Evolutionary conservation across 1,140 invertebrate genomes (phyloP).

Genomic region (Sycobia sp.): DNA sequence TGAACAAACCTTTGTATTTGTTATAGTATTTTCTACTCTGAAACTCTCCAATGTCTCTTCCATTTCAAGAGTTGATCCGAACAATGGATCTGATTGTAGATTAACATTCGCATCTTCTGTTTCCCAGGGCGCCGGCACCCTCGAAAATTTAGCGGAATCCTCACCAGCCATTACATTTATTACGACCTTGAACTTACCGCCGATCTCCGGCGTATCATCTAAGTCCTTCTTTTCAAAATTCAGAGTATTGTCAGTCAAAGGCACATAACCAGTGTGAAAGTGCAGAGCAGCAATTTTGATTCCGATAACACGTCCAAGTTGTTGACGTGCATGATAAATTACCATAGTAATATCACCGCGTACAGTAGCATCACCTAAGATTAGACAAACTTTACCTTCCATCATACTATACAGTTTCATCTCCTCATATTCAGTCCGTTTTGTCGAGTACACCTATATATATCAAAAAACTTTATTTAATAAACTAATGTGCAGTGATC

Average conservation of each 20-base stretch:
- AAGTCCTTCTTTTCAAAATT: slow-evolving; percentile 79
- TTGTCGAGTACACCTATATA: slow-evolving; percentile 71
- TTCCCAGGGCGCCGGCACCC: slow-evolving; percentile 77
- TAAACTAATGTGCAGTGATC: no score
- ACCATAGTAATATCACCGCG: slow-evolving; percentile 84
- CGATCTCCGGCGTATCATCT: slow-evolving; percentile 77
- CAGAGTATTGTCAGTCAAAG: slow-evolving; percentile 73
- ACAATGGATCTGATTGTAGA: slow-evolving; percentile 68
- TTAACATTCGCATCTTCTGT: slow-evolving; percentile 55
- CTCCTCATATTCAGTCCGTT: slow-evolving; percentile 85
- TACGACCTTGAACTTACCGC: slow-evolving; percentile 73
- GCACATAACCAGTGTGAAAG: slow-evolving; percentile 87
- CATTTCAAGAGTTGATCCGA: slow-evolving; percentile 81
- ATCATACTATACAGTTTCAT: slow-evolving; percentile 80
- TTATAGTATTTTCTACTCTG: slow-evolving; percentile 54
- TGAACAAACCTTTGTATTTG: no score
- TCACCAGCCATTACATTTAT: slow-evolving; percentile 76
- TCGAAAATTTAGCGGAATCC: slow-evolving; percentile 67
- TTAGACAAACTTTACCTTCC: slow-evolving; percentile 72
- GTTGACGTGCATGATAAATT: slow-evolving; percentile 85
- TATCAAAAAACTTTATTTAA: no score
- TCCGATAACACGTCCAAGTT: slow-evolving; percentile 80
- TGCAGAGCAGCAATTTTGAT: slow-evolving; percentile 88
- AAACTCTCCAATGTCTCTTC: slow-evolving; percentile 84
- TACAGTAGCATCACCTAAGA: slow-evolving; percentile 69